These are phyloP conservation scores for Sebastes steindachneri DNA, from an alignment of 2,797 vertebrate genomes.

Conservation along the genomic window DNA sequence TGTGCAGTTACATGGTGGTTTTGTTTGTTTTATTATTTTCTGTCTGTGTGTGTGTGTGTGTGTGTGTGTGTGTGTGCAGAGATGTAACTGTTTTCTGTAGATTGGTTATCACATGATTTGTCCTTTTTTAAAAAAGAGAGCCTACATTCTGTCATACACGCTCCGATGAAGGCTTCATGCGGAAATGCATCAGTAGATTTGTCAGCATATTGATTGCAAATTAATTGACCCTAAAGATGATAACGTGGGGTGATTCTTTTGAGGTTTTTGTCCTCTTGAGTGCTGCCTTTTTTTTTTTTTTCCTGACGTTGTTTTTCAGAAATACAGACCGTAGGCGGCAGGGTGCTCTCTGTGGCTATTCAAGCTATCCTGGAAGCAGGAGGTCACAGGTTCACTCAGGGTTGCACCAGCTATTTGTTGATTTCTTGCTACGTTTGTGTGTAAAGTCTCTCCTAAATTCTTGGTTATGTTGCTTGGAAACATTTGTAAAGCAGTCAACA, in stretches of 20 bases:
- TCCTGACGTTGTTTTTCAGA: not conserved
- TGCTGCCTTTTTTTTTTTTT: too few relatives aligned
- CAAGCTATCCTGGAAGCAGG: conserved; percentile 1
- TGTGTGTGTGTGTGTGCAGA: too few relatives aligned
- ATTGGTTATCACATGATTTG: not conserved
- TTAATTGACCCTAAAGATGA: not conserved
- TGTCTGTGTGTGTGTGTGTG: not conserved
- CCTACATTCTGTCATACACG: not conserved
- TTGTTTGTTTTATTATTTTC: too few relatives aligned
- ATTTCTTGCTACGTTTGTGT: not conserved
- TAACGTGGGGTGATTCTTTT: not conserved
- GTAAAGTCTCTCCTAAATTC: not conserved
- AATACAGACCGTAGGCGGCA: not conserved
- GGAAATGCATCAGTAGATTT: not conserved
- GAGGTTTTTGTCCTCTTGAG: not conserved
- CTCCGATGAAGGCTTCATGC: not conserved
- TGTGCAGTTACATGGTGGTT: conserved; percentile 24
- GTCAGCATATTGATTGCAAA: not conserved
- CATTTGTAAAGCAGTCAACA: not conserved
- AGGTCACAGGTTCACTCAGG: not conserved
- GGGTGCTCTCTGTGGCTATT: not conserved
- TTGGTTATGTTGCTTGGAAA: not conserved
- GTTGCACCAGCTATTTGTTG: not conserved
- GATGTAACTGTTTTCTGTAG: not conserved
- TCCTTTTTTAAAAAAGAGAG: not conserved